Evolutionary conservation across 2,113 vertebrate genomes (phyloP).

Genomic region (Ameiurus melas): DNA sequence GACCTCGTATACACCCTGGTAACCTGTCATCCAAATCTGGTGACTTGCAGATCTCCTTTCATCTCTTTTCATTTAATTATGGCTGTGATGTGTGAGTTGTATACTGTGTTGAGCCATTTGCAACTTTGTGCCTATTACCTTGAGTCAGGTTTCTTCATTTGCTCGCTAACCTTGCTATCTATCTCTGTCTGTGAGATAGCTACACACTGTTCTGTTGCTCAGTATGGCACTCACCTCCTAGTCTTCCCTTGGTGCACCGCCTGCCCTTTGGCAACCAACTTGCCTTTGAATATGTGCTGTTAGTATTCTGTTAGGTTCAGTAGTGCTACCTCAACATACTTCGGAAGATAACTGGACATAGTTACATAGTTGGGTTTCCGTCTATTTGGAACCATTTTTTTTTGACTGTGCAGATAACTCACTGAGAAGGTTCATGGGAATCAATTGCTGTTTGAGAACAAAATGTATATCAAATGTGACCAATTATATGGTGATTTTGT

Average conservation of each 20-base stretch:
- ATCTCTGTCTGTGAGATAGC: neutral
- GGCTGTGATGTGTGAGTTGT: neutral
- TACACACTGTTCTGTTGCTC: neutral
- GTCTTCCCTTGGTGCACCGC: neutral
- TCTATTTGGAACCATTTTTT: neutral
- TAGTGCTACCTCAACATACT: neutral
- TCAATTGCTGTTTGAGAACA: neutral
- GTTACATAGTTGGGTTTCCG: neutral
- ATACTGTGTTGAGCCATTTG: neutral
- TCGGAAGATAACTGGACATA: neutral
- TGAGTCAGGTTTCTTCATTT: neutral
- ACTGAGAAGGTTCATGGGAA: neutral
- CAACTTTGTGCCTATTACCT: neutral
- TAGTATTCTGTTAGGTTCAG: neutral
- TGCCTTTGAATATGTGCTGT: neutral
- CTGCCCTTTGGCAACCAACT: neutral
- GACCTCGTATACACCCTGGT: neutral
- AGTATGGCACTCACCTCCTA: neutral
- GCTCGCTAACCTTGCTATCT: neutral
- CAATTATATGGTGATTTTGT: too few species aligned
- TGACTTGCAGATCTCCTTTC: neutral
- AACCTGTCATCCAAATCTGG: neutral
- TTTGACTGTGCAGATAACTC: neutral
- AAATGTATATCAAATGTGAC: neutral
- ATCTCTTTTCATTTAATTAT: neutral